Percentiles rank a stretch among this genome's conserved stretches.
Conservation (phyloP, 1,140 invertebrate genomes). For the Drosophila simulans region DNA sequence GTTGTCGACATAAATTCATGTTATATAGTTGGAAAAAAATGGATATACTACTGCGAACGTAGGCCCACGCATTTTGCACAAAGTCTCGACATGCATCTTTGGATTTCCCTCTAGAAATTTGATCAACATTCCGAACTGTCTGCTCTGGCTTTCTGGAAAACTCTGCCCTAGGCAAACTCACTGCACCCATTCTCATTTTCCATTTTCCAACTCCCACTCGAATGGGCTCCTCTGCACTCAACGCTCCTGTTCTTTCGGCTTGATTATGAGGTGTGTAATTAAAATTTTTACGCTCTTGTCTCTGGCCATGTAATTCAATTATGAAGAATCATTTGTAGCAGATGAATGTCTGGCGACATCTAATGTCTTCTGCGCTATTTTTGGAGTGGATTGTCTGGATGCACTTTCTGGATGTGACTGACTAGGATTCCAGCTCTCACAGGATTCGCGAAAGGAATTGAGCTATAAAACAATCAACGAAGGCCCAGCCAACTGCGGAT, state of each 20-base stretch:
- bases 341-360: conserved; percentile 59
- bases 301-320: conserved; percentile 78
- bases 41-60: conserved; percentile 12
- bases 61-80: conserved; percentile 35
- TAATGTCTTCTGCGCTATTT: conserved; percentile 61
- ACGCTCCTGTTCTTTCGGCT: conserved; percentile 44
- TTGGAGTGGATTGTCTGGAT: conserved; percentile 36
- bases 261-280: conserved; percentile 84
- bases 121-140: conserved; percentile 51
- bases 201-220: conserved; percentile 11
- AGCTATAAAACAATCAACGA: conserved; percentile 51
- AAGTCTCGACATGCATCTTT: conserved; percentile 56
- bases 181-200: conserved; percentile 8
- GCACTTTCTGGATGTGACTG: conserved; percentile 3
- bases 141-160: neutral
- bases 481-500: conserved; percentile 12
- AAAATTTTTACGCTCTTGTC: conserved; percentile 82
- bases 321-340: conserved; percentile 77
- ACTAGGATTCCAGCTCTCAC: conserved; percentile 1
- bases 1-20: conserved; percentile 61
- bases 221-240: conserved; percentile 33
- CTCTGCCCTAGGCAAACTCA: neutral
- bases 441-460: conserved; percentile 52
- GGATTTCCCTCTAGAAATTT: conserved; percentile 58
- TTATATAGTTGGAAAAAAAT: conserved; percentile 12